Conservation (phyloP, 2,888 invertebrate genomes). For the Sarcophaga caerulescens region DNA sequence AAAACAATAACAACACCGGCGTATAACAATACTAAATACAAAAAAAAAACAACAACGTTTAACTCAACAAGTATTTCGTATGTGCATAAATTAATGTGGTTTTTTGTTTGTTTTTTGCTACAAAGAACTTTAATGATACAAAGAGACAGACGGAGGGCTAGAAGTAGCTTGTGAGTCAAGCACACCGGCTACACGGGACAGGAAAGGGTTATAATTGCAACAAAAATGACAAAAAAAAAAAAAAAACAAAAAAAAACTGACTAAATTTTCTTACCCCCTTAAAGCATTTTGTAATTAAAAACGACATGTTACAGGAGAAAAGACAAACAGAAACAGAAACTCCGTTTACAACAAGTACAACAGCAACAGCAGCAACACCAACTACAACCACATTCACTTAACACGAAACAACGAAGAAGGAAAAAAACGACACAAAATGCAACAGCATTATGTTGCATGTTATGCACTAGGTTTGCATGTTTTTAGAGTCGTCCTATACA, state of each 20-base stretch:
- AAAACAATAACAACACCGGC: background rate
- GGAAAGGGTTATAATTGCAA: background rate
- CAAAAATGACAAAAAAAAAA: constrained; percentile 12
- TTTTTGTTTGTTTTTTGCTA: too few relatives aligned
- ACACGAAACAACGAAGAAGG: background rate
- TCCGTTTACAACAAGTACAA: constrained; percentile 28
- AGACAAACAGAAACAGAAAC: constrained; percentile 58
- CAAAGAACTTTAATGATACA: constrained; percentile 58
- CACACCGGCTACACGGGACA: background rate
- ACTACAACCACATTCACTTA: constrained; percentile 21
- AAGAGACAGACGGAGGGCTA: background rate
- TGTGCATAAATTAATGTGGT: constrained; percentile 65
- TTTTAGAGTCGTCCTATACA: constrained; percentile 46
- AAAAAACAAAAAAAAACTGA: constrained; percentile 17
- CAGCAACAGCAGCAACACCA: constrained; percentile 31
- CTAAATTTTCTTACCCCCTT: constrained; percentile 57
- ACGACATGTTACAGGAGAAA: constrained; percentile 59
- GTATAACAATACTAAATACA: constrained; percentile 9
- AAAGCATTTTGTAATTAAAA: constrained; percentile 67
- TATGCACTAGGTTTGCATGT: constrained; percentile 63
- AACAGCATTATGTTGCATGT: constrained; percentile 64
- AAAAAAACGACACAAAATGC: constrained; percentile 28
- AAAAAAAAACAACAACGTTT: constrained; percentile 30
- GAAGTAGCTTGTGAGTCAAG: constrained; percentile 1
- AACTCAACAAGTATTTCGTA: constrained; percentile 62